Base-by-base conservation (phyloP, 2,888 invertebrate species). In the Hyppa rectilinea region DNA sequence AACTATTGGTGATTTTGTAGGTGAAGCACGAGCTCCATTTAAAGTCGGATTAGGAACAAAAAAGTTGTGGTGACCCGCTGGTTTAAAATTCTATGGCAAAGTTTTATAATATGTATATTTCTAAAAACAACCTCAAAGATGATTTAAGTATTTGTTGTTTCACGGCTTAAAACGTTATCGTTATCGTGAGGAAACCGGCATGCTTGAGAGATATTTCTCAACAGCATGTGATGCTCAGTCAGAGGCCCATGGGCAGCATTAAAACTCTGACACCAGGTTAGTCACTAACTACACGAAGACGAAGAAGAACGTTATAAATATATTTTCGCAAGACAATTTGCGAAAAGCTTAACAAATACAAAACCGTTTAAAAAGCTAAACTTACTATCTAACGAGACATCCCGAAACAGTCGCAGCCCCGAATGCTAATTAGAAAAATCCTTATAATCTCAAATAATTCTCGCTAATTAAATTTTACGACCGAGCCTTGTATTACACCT, bases 381-480 rank as follows among this genome's bases (percentile, higher is more conserved):
- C 59, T 56, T 26, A 36, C 43, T 47, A 74, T 70, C 43, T 53
- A 72, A 65, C 61, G 55, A 78, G 71, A 65, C 68, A 69, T 66
- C 52, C 60, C 67, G 34, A 53, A 73, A 49, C 58, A 69, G 58
- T 72, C 61, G 55, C 62, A 67, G 49, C 64, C 31, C 34, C 58
- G 66, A 77, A 82, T 81, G 82, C 89, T 92, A 94, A 94, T 94
- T 93, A 93, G 85, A 93, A 94, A 94, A 94, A 92, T 90, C 90
- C 87, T 82, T 81, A 85, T 91, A 92, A 93, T 92, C 91, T 86
- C 75, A 85, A 91, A 92, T 93, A 92, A 94, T 93, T 92, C 92
- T 89, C 89, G 85, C 89, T 92, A 92, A 93, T 94, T 94, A 93
- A 92, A 92, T 89, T 90, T 91, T 89, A 93, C 88, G 82, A 88